Conservation (phyloP, 2,113 vertebrate species). For the Apteryx owenii region DNA sequence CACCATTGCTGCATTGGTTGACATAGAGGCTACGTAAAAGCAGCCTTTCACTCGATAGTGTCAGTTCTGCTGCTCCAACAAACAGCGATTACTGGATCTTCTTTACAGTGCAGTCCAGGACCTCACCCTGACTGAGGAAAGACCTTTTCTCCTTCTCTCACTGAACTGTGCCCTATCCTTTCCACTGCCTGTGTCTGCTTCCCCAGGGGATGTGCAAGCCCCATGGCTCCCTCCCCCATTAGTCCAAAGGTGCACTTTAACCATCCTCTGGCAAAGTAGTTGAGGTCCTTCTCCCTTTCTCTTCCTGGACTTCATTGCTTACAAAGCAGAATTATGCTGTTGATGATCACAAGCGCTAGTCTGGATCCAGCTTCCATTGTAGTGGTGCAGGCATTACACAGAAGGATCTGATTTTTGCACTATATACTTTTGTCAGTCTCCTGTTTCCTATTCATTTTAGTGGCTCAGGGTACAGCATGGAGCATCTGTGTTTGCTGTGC, state of each 20-base stretch:
- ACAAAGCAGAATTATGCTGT: neutral
- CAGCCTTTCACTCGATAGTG: neutral
- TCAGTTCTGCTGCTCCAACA: neutral
- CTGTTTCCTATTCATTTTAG: neutral
- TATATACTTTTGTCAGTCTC: neutral
- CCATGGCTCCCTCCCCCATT: neutral
- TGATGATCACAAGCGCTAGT: neutral
- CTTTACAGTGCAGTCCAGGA: neutral
- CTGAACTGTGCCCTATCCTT: neutral
- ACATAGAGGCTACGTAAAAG: neutral
- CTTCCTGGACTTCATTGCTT: neutral
- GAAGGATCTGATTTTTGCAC: neutral
- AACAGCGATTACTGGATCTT: neutral
- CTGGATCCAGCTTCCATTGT: neutral
- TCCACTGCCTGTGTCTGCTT: neutral
- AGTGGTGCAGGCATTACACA: neutral
- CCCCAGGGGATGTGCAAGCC: neutral
- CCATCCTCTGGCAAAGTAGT: neutral
- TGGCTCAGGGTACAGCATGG: neutral
- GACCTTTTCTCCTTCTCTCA: neutral
- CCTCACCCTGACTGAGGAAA: neutral
- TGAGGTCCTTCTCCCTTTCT: neutral
- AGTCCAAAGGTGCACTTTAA: neutral
- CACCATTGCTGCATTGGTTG: neutral
- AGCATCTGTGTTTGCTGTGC: neutral